phyloP scores from a whole-genome alignment of 2,888 invertebrate species.

The Chromoteleia sp. region DNA sequence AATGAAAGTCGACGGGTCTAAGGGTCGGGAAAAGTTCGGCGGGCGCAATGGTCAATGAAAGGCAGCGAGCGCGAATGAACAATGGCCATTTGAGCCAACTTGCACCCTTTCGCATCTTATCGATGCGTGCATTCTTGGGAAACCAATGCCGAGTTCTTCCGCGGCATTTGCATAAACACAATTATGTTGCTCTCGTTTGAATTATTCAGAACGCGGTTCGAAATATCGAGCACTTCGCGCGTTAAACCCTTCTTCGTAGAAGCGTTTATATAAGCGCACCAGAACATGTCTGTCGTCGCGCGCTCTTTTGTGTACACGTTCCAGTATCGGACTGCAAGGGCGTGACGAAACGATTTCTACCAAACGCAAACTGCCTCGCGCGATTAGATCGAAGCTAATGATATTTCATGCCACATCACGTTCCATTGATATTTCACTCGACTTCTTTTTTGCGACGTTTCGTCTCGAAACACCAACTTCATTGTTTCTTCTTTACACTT shows the following conservation, averaged over 20 bases:
- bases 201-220: constrained; percentile 80
- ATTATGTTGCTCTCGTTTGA: constrained; percentile 82
- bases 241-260: constrained; percentile 60
- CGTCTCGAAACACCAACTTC: constrained; percentile 40
- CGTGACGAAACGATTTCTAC: constrained; percentile 71
- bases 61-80: constrained; percentile 51
- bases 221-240: constrained; percentile 69
- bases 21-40: constrained; percentile 43
- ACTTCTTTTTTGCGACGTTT: constrained; percentile 20
- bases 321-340: constrained; percentile 64
- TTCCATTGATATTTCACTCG: constrained; percentile 62
- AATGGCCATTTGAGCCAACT: constrained; percentile 56
- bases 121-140: constrained; percentile 79
- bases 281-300: constrained; percentile 54
- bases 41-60: constrained; percentile 59
- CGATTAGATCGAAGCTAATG: constrained; percentile 77
- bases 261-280: constrained; percentile 38
- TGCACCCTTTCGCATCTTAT: constrained; percentile 74
- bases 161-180: constrained; percentile 82
- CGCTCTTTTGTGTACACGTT: constrained; percentile 58
- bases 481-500: constrained; percentile 55
- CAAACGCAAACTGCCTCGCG: constrained; percentile 72
- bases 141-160: constrained; percentile 75
- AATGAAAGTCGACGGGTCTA: constrained; percentile 50
- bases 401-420: constrained; percentile 75